Evolutionary conservation across 2,113 vertebrate genomes (phyloP).

Genomic region (Scopus umbretta): DNA sequence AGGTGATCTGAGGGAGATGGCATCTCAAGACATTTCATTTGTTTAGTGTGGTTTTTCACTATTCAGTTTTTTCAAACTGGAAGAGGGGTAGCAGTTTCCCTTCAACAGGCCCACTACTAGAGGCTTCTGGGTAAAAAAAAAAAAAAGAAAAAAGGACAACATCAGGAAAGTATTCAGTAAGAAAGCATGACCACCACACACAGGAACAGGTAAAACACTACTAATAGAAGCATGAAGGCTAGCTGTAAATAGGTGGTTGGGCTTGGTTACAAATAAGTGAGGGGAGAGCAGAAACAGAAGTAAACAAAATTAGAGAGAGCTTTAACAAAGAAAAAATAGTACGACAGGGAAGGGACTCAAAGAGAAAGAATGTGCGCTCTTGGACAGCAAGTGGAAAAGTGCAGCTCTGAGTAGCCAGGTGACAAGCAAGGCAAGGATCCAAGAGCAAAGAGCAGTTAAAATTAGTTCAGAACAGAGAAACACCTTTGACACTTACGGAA

Average conservation of each 20-base stretch:
- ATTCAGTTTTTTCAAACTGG: background rate
- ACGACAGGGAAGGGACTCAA: background rate
- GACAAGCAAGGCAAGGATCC: background rate
- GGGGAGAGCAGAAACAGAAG: background rate
- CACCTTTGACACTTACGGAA: background rate
- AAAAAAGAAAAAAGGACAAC: background rate
- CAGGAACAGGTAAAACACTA: background rate
- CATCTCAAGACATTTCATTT: background rate
- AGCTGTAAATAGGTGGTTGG: background rate
- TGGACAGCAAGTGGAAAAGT: background rate
- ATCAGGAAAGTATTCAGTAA: background rate
- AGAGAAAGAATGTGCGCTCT: background rate
- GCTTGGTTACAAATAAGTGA: background rate
- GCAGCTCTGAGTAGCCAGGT: background rate
- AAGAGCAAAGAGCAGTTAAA: background rate
- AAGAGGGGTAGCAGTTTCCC: background rate
- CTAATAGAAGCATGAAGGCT: background rate
- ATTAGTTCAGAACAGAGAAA: background rate
- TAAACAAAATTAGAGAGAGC: background rate
- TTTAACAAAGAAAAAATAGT: background rate
- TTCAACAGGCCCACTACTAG: background rate
- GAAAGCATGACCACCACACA: background rate
- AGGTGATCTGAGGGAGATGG: background rate
- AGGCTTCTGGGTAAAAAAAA: background rate
- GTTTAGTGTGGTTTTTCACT: background rate